Conservation (phyloP, 1,140 invertebrate species). For the Campodea augens region DNA sequence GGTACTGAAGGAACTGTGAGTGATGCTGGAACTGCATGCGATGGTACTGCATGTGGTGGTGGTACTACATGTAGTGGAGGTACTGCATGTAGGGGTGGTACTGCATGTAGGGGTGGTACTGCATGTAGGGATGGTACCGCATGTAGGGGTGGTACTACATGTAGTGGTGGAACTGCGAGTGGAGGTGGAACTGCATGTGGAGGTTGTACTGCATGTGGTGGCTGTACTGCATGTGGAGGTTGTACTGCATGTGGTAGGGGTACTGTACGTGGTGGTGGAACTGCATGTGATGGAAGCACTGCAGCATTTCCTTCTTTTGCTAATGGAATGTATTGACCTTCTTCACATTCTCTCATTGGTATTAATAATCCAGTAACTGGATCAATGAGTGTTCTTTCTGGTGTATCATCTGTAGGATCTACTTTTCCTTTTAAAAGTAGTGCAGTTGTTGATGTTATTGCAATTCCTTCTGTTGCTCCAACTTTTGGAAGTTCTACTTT, state of each 20-base stretch:
- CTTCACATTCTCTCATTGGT: constrained; percentile 47
- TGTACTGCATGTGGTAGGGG: too few species aligned
- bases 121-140: not conserved
- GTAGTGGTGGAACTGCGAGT: not conserved
- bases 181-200: too few species aligned
- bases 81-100: not conserved
- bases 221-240: too few species aligned
- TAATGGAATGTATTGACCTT: constrained; percentile 45
- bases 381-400: constrained; percentile 48
- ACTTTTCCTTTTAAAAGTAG: constrained; percentile 20
- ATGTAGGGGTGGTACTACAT: not conserved
- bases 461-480: constrained; percentile 7
- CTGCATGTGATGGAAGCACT: not conserved
- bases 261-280: not conserved
- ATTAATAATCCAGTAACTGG: constrained; percentile 54
- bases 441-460: constrained; percentile 15
- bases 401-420: constrained; percentile 39
- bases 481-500: not conserved
- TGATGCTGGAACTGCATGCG: not conserved
- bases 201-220: too few species aligned
- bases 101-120: not conserved
- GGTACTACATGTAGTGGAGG: not conserved
- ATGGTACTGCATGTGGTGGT: not conserved
- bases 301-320: constrained; percentile 16
- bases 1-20: not conserved